Evolutionary conservation across 2,888 invertebrate species (phyloP).

Genomic region (Mesochorus sp.): DNA sequence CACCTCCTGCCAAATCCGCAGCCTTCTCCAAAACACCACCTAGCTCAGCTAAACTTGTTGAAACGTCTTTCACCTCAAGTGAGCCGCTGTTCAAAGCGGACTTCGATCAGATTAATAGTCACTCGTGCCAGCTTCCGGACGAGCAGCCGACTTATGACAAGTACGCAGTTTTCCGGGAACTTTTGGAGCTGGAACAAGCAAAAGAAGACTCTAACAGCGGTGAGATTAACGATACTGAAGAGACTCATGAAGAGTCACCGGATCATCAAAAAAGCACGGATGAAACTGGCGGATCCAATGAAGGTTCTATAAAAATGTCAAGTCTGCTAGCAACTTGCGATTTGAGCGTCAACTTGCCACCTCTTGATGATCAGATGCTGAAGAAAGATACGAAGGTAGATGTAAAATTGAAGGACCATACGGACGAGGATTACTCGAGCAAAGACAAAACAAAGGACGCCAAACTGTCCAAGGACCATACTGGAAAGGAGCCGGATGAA

Average conservation of each 20-base stretch:
- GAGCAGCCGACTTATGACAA: conserved; percentile 88
- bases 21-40: conserved; percentile 82
- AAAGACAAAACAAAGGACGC: not conserved
- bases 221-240: conserved; percentile 75
- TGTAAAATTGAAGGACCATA: conserved; percentile 14
- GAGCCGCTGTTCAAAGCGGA: conserved; percentile 86
- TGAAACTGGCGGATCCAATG: not conserved
- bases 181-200: conserved; percentile 87
- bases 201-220: conserved; percentile 66
- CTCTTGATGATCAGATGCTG: not conserved
- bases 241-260: conserved; percentile 51
- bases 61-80: conserved; percentile 64
- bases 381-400: conserved; percentile 14
- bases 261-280: not conserved
- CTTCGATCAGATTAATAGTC: conserved; percentile 84
- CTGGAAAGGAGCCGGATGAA: not conserved
- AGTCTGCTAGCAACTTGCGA: conserved; percentile 36
- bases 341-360: conserved; percentile 41
- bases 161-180: conserved; percentile 94
- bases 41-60: conserved; percentile 79
- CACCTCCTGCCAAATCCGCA: conserved; percentile 46
- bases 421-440: conserved; percentile 20
- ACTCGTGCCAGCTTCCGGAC: conserved; percentile 76
- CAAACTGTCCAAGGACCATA: not conserved
- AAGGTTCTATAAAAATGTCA: conserved; percentile 6